phyloP scores from a whole-genome alignment of 2,888 invertebrate genomes.

The Mongoloraphidia duomilia region DNA sequence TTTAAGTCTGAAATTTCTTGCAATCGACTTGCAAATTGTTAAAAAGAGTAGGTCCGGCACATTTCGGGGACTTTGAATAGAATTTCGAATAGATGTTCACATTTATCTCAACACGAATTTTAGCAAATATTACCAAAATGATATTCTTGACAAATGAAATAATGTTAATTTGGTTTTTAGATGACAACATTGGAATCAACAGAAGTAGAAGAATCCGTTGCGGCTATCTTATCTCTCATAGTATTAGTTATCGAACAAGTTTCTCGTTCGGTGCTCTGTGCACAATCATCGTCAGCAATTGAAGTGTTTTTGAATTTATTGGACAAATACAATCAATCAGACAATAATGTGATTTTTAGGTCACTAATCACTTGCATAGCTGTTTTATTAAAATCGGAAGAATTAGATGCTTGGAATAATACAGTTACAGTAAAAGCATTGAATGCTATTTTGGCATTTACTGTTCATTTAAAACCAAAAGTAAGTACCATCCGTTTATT shows the following conservation, averaged over 20 bases:
- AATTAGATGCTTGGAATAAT: conserved; percentile 57
- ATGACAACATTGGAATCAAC: conserved; percentile 64
- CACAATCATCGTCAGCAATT: conserved; percentile 60
- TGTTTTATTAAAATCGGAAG: conserved; percentile 62
- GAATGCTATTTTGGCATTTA: conserved; percentile 54
- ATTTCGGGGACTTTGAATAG: too few relatives aligned
- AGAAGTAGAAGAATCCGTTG: conserved; percentile 55
- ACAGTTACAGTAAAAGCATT: conserved; percentile 59
- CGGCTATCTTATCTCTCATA: conserved; percentile 67
- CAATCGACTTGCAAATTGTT: too few relatives aligned
- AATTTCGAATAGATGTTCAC: too few relatives aligned
- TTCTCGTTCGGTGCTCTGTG: conserved; percentile 57
- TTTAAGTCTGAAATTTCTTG: too few relatives aligned
- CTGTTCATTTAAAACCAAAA: conserved; percentile 76
- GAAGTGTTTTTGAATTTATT: conserved; percentile 53
- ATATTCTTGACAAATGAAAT: conserved; percentile 3
- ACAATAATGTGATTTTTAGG: conserved; percentile 53
- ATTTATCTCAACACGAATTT: too few relatives aligned
- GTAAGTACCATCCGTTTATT: conserved; percentile 26
- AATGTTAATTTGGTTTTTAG: conserved; percentile 28
- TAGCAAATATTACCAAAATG: too few relatives aligned
- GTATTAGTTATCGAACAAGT: conserved; percentile 80
- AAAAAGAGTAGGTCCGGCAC: too few relatives aligned
- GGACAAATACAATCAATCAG: conserved; percentile 50
- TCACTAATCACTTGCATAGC: conserved; percentile 54